phyloP scores from a whole-genome alignment of 2,797 vertebrate genomes.

The Manis javanica region DNA sequence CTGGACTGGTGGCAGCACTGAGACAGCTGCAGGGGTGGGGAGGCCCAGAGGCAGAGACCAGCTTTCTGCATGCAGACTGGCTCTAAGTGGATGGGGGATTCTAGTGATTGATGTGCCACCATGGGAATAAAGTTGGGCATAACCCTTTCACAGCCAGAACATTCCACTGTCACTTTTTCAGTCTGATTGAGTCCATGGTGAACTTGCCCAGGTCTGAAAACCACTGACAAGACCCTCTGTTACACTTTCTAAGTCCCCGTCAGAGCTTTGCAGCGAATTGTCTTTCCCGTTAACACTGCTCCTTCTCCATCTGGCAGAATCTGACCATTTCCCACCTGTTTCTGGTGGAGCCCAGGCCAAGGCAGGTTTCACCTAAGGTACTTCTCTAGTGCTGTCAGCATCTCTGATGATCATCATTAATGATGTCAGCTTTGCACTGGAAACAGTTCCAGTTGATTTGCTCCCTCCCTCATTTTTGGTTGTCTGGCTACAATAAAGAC shows the following conservation, averaged over 20 bases:
- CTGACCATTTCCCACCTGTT: background rate
- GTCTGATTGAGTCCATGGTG: too few species aligned
- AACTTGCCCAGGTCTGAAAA: too few species aligned
- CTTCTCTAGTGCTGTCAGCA: background rate
- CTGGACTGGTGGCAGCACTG: too few species aligned
- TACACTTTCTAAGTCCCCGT: background rate
- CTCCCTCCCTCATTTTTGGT: conserved; percentile 14
- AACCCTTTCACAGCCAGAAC: too few species aligned
- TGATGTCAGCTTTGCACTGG: conserved; percentile 6
- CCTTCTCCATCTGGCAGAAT: background rate
- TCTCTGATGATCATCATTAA: background rate
- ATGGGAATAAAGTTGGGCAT: too few species aligned
- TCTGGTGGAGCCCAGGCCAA: background rate
- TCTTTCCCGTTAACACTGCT: background rate
- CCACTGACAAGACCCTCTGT: too few species aligned
- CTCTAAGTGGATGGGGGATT: too few species aligned
- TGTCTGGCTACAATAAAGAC: background rate
- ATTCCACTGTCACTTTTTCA: too few species aligned
- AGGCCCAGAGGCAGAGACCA: too few species aligned
- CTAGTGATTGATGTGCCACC: too few species aligned
- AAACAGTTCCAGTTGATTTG: background rate
- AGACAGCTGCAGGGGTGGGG: too few species aligned
- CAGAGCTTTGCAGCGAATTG: conserved; percentile 8
- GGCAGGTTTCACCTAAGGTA: background rate
- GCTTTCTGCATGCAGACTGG: too few species aligned